Conservation (phyloP, 2,888 invertebrate species). For the Pherbina coryleti region DNA sequence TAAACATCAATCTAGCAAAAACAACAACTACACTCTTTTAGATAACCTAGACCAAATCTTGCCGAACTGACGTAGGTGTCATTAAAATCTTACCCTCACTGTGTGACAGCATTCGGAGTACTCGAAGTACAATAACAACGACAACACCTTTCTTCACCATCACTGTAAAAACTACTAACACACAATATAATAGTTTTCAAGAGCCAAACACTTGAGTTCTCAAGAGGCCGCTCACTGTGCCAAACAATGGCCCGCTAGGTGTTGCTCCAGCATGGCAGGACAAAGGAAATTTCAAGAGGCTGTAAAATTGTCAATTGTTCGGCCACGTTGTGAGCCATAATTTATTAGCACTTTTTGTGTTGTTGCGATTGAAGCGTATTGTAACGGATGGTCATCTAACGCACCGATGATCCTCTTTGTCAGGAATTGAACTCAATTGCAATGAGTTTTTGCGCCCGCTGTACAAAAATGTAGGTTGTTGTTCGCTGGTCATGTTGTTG, state of each 20-base stretch:
- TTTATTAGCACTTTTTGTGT: slow-evolving; percentile 27
- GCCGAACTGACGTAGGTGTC: background rate
- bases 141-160: background rate
- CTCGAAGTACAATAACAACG: background rate
- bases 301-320: slow-evolving; percentile 30
- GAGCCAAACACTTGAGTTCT: slow-evolving; percentile 23
- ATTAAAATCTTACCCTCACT: background rate
- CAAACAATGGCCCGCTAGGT: slow-evolving; percentile 24
- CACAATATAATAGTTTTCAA: background rate
- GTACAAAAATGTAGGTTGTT: background rate
- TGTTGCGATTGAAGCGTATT: background rate
- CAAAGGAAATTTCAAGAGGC: slow-evolving; percentile 22
- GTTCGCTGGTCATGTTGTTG: background rate
- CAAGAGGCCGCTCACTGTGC: slow-evolving; percentile 25
- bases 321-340: background rate
- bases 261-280: slow-evolving; percentile 11
- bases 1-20: background rate
- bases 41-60: no score
- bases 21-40: background rate
- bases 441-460: no score
- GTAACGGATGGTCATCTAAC: no score
- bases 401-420: no score
- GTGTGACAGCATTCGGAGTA: no score
- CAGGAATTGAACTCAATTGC: no score
- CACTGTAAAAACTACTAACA: background rate